Evolutionary conservation across 2,797 vertebrate genomes (phyloP).

Genomic region (Sebastes diploproa): DNA sequence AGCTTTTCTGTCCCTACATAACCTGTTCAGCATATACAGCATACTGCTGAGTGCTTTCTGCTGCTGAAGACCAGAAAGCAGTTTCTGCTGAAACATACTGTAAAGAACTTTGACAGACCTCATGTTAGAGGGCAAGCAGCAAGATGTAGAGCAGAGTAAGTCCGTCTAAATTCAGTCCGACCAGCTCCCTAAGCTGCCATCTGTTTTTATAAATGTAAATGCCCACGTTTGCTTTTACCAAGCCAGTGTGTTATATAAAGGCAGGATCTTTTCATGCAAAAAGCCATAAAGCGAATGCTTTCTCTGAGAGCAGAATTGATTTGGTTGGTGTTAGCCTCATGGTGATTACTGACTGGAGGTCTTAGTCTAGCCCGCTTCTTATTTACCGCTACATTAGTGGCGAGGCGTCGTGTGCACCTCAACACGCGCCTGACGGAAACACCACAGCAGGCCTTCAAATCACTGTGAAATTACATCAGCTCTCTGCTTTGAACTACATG

Average conservation of each 20-base stretch:
- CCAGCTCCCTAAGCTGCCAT: constrained; percentile 11
- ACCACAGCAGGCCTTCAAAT: constrained; percentile 56
- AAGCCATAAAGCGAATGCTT: constrained; percentile 49
- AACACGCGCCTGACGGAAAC: constrained; percentile 41
- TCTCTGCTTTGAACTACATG: constrained; percentile 68
- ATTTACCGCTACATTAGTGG: constrained; percentile 73
- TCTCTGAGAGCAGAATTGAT: constrained; percentile 63
- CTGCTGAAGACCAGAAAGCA: background rate
- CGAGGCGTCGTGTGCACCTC: constrained; percentile 23
- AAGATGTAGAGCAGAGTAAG: background rate
- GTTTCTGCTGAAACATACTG: background rate
- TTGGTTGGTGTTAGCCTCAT: constrained; percentile 55
- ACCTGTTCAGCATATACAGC: background rate
- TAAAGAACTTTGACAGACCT: background rate
- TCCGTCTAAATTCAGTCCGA: background rate
- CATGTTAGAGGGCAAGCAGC: background rate
- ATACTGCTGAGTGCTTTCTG: background rate
- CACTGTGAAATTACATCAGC: constrained; percentile 74
- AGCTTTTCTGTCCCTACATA: background rate
- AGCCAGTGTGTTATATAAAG: constrained; percentile 26
- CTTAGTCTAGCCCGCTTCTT: constrained; percentile 65
- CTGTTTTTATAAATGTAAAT: constrained; percentile 7
- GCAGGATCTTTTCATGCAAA: constrained; percentile 52
- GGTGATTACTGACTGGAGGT: constrained; percentile 70
- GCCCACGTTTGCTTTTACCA: constrained; percentile 22